A percentile compares a stretch with the other conserved stretches of the same genome.
These are phyloP conservation scores for Dioctria rufipes DNA, from an alignment of 2,888 invertebrate species.

Conservation along the genomic window DNA sequence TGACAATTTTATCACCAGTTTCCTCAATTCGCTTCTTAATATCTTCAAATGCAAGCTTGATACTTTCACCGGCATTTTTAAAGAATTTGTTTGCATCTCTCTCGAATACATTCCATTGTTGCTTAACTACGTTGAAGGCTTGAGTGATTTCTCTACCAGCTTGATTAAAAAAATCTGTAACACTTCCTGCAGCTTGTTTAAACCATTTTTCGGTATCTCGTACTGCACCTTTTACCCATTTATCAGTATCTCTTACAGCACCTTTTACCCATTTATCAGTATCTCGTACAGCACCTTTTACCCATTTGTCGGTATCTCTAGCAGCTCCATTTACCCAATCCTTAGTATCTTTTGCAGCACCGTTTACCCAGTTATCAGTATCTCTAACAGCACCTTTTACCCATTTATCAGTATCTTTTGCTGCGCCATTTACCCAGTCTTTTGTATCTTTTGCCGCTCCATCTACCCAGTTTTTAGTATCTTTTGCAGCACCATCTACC, in stretches of 20 bases:
- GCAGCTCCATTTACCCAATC: slow-evolving; percentile 15
- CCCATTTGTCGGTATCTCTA: slow-evolving; percentile 9
- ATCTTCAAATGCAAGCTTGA: neutral
- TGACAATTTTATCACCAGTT: slow-evolving; percentile 2
- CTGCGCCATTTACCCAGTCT: slow-evolving; percentile 9
- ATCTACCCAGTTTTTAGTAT: neutral
- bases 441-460: slow-evolving; percentile 21
- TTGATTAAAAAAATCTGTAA: slow-evolving; percentile 5
- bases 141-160: neutral
- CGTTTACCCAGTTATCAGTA: slow-evolving; percentile 8
- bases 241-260: neutral
- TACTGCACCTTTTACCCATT: slow-evolving; percentile 15
- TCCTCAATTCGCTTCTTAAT: slow-evolving; percentile 3
- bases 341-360: slow-evolving; percentile 17
- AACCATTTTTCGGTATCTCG: neutral
- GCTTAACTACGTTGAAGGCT: neutral
- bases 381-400: slow-evolving; percentile 16
- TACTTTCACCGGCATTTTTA: neutral
- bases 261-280: slow-evolving; percentile 26
- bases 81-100: neutral
- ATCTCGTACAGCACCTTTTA: neutral
- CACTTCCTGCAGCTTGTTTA: neutral
- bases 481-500: neutral
- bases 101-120: neutral
- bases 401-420: slow-evolving; percentile 14